Conservation (phyloP, 1,140 invertebrate species). For the Drosophila parvula region DNA sequence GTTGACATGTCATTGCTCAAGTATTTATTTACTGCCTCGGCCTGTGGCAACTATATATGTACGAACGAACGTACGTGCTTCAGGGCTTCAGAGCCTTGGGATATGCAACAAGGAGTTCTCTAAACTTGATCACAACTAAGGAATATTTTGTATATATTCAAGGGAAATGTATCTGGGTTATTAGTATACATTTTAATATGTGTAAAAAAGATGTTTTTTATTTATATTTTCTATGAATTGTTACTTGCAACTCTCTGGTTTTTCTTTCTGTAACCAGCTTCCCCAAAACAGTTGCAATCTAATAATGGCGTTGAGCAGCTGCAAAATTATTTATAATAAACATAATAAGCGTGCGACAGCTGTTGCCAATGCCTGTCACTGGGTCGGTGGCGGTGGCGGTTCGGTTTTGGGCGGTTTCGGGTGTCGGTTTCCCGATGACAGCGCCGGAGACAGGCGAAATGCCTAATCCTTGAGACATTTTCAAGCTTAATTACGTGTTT, state of each 20-base stretch:
- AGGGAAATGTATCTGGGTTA: background rate
- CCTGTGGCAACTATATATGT: slow-evolving; percentile 33
- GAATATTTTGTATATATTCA: background rate
- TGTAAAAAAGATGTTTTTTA: background rate
- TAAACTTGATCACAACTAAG: background rate
- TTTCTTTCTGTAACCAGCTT: background rate
- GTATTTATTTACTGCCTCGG: slow-evolving; percentile 71
- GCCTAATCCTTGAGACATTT: slow-evolving; percentile 76
- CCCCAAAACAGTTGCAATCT: slow-evolving; percentile 28
- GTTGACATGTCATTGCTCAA: slow-evolving; percentile 80
- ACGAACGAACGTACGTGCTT: slow-evolving; percentile 13
- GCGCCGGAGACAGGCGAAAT: slow-evolving; percentile 63
- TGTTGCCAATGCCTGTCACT: slow-evolving; percentile 68
- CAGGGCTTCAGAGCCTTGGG: slow-evolving; percentile 8
- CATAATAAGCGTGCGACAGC: slow-evolving; percentile 76
- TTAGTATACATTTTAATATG: background rate
- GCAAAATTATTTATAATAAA: slow-evolving; percentile 81
- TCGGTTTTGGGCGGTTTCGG: slow-evolving; percentile 25
- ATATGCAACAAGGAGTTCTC: background rate
- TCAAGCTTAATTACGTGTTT: slow-evolving; percentile 78
- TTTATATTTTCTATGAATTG: background rate
- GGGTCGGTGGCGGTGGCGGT: slow-evolving; percentile 31
- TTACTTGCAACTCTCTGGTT: background rate
- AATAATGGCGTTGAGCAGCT: slow-evolving; percentile 53
- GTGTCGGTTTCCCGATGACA: slow-evolving; percentile 63